A percentile compares a stretch with the other conserved stretches of the same genome.
These are phyloP conservation scores for Leuciscus idus DNA, from an alignment of 2,113 vertebrate genomes.

Conservation along the genomic window DNA sequence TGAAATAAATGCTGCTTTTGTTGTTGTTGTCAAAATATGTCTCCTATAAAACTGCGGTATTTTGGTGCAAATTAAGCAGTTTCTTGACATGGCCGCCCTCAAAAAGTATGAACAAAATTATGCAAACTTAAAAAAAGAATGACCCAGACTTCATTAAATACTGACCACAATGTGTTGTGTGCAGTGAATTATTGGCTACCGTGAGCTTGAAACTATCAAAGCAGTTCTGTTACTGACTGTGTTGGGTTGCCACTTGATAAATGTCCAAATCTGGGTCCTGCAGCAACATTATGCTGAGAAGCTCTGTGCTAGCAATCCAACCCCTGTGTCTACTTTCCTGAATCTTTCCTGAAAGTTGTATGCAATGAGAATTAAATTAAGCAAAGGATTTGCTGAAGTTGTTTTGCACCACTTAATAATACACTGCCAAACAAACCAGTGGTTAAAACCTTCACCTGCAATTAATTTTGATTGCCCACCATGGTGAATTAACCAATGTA, in stretches of 20 bases:
- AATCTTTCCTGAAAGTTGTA: neutral
- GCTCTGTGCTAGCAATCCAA: neutral
- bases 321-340: neutral
- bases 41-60: neutral
- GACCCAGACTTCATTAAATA: neutral
- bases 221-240: neutral
- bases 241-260: constrained; percentile 16
- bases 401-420: constrained; percentile 17
- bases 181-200: neutral
- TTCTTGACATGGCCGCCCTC: neutral
- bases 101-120: neutral
- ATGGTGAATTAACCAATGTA: neutral
- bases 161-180: neutral
- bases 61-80: neutral
- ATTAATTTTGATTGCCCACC: neutral
- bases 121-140: neutral
- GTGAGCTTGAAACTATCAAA: neutral
- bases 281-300: neutral
- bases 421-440: neutral
- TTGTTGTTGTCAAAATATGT: neutral
- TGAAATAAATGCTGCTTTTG: neutral
- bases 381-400: neutral
- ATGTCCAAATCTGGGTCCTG: constrained; percentile 7
- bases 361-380: neutral
- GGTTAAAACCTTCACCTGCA: constrained; percentile 24